A percentile compares a stretch with the other conserved stretches of the same genome.
These are phyloP conservation scores for Triops longicaudatus DNA, from an alignment of 1,140 invertebrate species.

Conservation along the genomic window DNA sequence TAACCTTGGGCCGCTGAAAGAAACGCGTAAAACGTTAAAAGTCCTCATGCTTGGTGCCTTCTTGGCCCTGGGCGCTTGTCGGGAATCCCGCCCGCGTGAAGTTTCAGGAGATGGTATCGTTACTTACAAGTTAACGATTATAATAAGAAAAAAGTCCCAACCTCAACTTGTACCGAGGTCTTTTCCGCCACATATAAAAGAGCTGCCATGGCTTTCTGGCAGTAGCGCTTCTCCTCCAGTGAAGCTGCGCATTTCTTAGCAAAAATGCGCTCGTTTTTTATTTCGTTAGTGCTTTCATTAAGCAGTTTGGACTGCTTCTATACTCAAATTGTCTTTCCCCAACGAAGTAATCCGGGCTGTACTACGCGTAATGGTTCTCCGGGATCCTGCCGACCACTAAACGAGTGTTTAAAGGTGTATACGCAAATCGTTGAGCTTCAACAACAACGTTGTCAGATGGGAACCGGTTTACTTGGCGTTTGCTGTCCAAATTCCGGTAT, in stretches of 20 bases:
- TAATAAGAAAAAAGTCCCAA: background rate
- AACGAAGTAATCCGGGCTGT: slow-evolving; percentile 25
- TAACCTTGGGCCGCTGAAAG: background rate
- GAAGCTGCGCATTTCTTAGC: background rate
- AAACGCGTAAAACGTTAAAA: background rate
- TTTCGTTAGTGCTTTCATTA: background rate
- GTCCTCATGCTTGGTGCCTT: background rate
- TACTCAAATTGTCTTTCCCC: background rate
- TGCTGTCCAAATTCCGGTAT: slow-evolving; percentile 37
- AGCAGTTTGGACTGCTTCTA: background rate
- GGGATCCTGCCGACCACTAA: slow-evolving; percentile 40
- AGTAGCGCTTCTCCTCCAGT: background rate
- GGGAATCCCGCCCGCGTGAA: slow-evolving; percentile 13
- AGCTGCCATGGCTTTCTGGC: background rate
- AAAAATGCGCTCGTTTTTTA: background rate
- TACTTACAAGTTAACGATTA: background rate
- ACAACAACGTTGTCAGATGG: slow-evolving; percentile 40
- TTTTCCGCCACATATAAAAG: background rate
- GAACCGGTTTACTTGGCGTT: slow-evolving; percentile 38
- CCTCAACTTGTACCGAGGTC: background rate
- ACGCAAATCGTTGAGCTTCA: slow-evolving; percentile 41
- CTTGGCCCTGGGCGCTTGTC: background rate
- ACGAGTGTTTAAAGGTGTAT: slow-evolving; percentile 43
- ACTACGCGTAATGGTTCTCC: slow-evolving; percentile 28
- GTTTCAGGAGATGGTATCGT: background rate